Base-by-base conservation (phyloP, 35 echinoderm and acorn worm species). In the Chiridota heheva region DNA sequence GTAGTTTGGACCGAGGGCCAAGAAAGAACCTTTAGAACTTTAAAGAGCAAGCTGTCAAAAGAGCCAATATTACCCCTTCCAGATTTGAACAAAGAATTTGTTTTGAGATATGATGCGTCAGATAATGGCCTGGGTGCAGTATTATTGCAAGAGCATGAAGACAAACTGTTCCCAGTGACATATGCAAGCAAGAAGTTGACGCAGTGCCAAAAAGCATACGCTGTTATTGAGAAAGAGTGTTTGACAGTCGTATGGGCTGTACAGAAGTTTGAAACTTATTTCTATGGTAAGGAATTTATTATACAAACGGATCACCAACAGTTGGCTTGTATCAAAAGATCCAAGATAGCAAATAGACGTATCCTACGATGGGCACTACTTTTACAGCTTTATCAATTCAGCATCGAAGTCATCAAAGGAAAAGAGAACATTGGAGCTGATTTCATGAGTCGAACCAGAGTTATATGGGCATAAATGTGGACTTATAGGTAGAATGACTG, bases 91-190 rank as follows among this genome's bases (percentile, higher is more conserved):
- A 58, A 67, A 32, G 5, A 40, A 20, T 85, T 91, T 65, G 73
- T 70, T 36, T 66, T 91, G 27, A 45, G 88, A 17, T 78, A 81
- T 1, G 88, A 91, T 56, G 88, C 88, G 0, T 75, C 67, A 16
- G 73, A 91, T 13, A 28, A 18, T 24, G 87, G 87, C 7, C 13
- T 90, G 13, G 87, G 80, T 40, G 79, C 87, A 41, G 70, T 90
- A 8, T 58, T 90, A 30, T 40, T 69, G 17, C 60, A 82, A 27
- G 2, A 0, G 27, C 2, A 60, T n/a, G 49, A 79, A 24, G 2
- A 27, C 24, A 33, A 26, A 16, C 63, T 63, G n/a, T 81, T 81
- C 44, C 77, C 77, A n/a, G 58, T 84, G 36, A 48, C 81, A 13
- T 77, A 46, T 44, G 58, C 72, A 22, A 74, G 82, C 69, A 55